Evolutionary conservation across 1,140 invertebrate genomes (phyloP).

Genomic region (Lasioglossum baleicum): DNA sequence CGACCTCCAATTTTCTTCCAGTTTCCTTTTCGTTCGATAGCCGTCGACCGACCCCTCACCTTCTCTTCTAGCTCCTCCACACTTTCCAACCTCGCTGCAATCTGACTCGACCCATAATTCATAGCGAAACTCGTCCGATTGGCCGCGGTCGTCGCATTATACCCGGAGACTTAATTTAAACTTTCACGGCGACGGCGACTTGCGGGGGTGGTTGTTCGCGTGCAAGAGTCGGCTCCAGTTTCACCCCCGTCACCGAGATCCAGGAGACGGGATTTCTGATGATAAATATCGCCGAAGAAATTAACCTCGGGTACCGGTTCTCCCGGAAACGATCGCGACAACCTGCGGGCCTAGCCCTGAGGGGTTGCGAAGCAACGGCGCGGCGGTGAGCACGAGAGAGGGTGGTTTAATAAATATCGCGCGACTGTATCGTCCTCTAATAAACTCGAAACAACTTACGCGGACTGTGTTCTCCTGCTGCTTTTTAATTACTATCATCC

Average conservation of each 20-base stretch:
- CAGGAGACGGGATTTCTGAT: neutral
- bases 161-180: conserved; percentile 72
- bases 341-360: neutral
- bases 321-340: conserved; percentile 6
- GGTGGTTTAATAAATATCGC: conserved; percentile 47
- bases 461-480: conserved; percentile 31
- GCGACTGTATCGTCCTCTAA: conserved; percentile 38
- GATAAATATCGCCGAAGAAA: conserved; percentile 36
- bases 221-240: no score
- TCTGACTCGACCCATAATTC: conserved; percentile 64
- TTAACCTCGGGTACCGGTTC: neutral
- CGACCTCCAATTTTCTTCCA: neutral
- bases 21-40: neutral
- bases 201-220: neutral
- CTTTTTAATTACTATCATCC: conserved; percentile 59
- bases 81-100: conserved; percentile 36
- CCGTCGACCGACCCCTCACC: neutral
- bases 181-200: conserved; percentile 46
- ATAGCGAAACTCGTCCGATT: conserved; percentile 75
- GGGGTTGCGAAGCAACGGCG: neutral
- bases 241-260: no score
- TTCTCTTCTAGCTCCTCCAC: neutral
- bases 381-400: neutral
- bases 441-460: conserved; percentile 51
- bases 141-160: conserved; percentile 72